Evolutionary conservation across 2,113 vertebrate genomes (phyloP).

Genomic region (Martes martes): DNA sequence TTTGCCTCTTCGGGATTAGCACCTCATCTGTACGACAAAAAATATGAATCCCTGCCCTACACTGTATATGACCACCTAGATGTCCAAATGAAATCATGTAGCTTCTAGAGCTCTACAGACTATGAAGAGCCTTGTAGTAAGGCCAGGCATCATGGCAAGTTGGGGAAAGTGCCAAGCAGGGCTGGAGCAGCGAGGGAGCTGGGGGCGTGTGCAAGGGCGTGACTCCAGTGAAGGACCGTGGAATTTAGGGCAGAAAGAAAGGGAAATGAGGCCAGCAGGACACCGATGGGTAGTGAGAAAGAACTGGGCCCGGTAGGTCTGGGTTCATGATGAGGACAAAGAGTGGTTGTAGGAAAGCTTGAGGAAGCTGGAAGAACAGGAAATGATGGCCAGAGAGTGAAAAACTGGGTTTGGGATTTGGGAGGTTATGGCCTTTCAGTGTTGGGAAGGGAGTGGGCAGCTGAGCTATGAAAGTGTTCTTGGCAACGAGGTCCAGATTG

Average conservation of each 20-base stretch:
- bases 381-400: not conserved
- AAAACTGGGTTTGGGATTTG: not conserved
- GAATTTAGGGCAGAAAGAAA: not conserved
- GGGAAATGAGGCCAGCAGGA: not conserved
- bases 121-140: not conserved
- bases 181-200: not conserved
- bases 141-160: not conserved
- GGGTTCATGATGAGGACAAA: not conserved
- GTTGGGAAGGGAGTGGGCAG: not conserved
- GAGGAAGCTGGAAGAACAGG: not conserved
- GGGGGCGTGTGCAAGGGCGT: not conserved
- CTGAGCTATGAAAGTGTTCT: not conserved
- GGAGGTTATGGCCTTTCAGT: not conserved
- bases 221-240: not conserved
- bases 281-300: not conserved
- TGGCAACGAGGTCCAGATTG: not conserved
- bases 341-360: not conserved
- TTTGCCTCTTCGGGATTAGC: not conserved
- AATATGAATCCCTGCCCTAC: not conserved
- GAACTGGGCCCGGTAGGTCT: not conserved
- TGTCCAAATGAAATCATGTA: not conserved
- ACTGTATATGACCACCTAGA: not conserved
- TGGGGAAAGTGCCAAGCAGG: not conserved
- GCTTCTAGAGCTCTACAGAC: not conserved
- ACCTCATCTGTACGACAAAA: not conserved